These are phyloP conservation scores for Drosophila sordidula DNA, from an alignment of 2,888 invertebrate species.

Conservation along the genomic window DNA sequence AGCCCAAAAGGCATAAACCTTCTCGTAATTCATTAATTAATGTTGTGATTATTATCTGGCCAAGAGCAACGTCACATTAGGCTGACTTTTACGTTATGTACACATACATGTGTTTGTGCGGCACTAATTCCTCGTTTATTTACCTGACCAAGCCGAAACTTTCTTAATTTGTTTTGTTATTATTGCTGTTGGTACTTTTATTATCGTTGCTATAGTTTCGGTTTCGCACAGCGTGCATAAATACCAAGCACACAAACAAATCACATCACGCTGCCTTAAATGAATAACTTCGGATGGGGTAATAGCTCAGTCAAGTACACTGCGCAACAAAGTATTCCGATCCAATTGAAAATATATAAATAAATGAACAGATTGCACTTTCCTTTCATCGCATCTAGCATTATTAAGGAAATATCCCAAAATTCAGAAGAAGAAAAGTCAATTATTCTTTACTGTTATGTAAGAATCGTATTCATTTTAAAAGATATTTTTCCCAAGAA, in stretches of 20 bases:
- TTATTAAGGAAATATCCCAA: neutral
- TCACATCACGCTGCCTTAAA: conserved; percentile 53
- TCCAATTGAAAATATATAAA: neutral
- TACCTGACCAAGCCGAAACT: conserved; percentile 57
- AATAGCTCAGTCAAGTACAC: neutral
- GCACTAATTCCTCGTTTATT: conserved; percentile 30
- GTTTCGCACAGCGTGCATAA: conserved; percentile 41
- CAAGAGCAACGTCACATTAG: conserved; percentile 18
- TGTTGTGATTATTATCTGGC: conserved; percentile 63
- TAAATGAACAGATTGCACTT: neutral
- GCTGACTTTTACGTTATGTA: conserved; percentile 13
- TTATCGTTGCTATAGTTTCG: conserved; percentile 26
- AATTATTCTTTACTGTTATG: neutral
- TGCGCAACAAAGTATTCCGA: neutral
- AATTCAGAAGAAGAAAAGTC: neutral
- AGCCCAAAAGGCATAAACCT: conserved; percentile 42
- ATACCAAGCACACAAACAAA: conserved; percentile 48
- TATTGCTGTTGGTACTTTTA: conserved; percentile 11
- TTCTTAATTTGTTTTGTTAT: conserved; percentile 63
- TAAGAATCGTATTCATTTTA: conserved; percentile 3
- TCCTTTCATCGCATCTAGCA: too few species aligned
- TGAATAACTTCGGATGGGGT: conserved; percentile 28
- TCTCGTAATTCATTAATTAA: conserved; percentile 70
- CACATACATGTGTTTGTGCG: conserved; percentile 1
- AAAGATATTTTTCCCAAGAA: neutral